Percentiles rank a stretch among this genome's conserved stretches.
phyloP scores from a whole-genome alignment of 2,113 vertebrate species.

The Microcebus murinus region DNA sequence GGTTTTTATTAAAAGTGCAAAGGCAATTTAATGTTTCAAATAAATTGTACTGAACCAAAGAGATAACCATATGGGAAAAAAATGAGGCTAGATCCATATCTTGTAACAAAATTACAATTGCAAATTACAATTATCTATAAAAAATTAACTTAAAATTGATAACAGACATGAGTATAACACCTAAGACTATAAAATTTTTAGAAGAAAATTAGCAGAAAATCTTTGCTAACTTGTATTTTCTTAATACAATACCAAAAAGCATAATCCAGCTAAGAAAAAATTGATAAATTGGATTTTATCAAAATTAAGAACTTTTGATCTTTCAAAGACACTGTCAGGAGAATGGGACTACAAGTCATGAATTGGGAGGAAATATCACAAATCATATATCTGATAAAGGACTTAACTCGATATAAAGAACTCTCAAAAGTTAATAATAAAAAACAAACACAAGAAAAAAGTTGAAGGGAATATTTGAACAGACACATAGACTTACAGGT shows the following conservation, averaged over 20 bases:
- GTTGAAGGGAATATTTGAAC: background rate
- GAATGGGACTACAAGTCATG: background rate
- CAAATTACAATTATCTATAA: background rate
- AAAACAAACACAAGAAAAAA: constrained; percentile 1
- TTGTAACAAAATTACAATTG: background rate
- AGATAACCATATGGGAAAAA: background rate
- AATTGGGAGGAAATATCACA: background rate
- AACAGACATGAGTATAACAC: background rate
- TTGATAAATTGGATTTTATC: background rate
- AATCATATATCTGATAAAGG: background rate
- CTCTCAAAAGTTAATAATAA: background rate
- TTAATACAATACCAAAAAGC: background rate
- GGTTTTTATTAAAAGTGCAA: background rate
- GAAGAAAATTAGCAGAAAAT: background rate
- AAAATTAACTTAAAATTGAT: constrained; percentile 15
- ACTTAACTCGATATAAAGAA: background rate
- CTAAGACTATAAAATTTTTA: background rate
- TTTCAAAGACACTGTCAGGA: background rate
- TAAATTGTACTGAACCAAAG: background rate
- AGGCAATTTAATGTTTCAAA: background rate
- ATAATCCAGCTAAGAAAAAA: background rate
- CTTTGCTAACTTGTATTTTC: constrained; percentile 28
- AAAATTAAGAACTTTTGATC: background rate
- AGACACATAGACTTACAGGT: background rate
- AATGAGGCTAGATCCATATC: background rate